Conservation (phyloP, 1,140 invertebrate species). For the Pogonognathellus flavescens region DNA sequence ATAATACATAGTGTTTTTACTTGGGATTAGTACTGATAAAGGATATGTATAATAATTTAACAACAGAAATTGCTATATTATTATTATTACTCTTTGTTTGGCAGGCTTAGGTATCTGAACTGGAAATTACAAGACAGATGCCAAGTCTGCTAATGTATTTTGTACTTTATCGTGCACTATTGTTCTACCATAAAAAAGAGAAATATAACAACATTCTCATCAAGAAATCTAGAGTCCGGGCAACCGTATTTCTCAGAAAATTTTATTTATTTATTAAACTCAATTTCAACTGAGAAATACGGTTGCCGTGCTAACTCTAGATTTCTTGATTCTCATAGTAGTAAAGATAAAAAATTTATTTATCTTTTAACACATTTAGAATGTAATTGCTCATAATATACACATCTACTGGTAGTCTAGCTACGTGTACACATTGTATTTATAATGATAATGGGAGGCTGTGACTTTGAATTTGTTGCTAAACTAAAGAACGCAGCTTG, state of each 20-base stretch:
- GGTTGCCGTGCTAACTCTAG: too few relatives aligned
- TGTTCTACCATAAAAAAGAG: not conserved
- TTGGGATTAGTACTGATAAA: too few relatives aligned
- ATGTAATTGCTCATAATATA: conserved; percentile 9
- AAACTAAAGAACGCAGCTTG: not conserved
- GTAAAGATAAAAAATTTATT: not conserved
- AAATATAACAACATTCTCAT: too few relatives aligned
- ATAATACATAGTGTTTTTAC: not conserved
- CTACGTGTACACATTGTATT: too few relatives aligned
- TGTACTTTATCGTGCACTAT: not conserved
- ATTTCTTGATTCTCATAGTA: too few relatives aligned
- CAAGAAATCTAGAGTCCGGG: too few relatives aligned
- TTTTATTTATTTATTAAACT: too few relatives aligned
- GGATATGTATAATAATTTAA: too few relatives aligned
- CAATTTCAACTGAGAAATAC: too few relatives aligned
- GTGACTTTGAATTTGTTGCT: not conserved
- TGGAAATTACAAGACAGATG: not conserved
- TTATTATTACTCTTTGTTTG: not conserved
- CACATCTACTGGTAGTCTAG: too few relatives aligned
- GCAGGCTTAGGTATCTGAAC: not conserved
- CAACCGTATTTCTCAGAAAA: too few relatives aligned
- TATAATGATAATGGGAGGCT: not conserved
- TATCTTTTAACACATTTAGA: not conserved
- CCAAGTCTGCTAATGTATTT: not conserved
- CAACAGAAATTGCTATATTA: not conserved